Evolutionary conservation across 2,113 vertebrate genomes (phyloP).

Genomic region (Phrynocephalus versicolor): DNA sequence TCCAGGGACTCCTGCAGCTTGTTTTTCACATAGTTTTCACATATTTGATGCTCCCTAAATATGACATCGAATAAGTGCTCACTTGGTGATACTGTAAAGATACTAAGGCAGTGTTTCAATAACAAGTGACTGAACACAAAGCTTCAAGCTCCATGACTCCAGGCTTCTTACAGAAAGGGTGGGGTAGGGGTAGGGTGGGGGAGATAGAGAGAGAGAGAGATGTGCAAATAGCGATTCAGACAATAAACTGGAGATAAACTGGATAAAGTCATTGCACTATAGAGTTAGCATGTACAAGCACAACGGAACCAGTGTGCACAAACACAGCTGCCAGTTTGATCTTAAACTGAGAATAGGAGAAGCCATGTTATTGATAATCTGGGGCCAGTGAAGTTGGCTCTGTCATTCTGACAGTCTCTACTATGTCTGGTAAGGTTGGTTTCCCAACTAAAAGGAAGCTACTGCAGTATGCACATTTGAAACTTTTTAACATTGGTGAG

Average conservation of each 20-base stretch:
- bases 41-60: constrained; percentile 45
- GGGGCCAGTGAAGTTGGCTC: background rate
- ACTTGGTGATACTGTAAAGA: constrained; percentile 57
- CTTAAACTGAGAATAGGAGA: constrained; percentile 8
- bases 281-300: constrained; percentile 33
- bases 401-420: background rate
- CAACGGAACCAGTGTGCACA: constrained; percentile 31
- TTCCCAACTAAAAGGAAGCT: background rate
- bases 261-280: constrained; percentile 34
- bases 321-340: constrained; percentile 24
- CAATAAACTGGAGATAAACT: constrained; percentile 51
- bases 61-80: constrained; percentile 46
- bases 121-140: constrained; percentile 50
- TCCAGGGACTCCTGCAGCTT: background rate
- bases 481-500: background rate
- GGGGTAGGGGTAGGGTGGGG: background rate
- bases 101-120: constrained; percentile 52
- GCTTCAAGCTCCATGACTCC: constrained; percentile 57
- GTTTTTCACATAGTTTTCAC: too few relatives aligned
- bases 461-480: background rate
- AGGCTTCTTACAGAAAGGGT: constrained; percentile 36
- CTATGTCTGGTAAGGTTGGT: background rate
- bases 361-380: constrained; percentile 32
- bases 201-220: constrained; percentile 39
- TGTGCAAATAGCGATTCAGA: constrained; percentile 26